A percentile compares a stretch with the other conserved stretches of the same genome.
Conservation (phyloP, 2,797 vertebrate genomes). For the Periophthalmus magnuspinnatus region DNA sequence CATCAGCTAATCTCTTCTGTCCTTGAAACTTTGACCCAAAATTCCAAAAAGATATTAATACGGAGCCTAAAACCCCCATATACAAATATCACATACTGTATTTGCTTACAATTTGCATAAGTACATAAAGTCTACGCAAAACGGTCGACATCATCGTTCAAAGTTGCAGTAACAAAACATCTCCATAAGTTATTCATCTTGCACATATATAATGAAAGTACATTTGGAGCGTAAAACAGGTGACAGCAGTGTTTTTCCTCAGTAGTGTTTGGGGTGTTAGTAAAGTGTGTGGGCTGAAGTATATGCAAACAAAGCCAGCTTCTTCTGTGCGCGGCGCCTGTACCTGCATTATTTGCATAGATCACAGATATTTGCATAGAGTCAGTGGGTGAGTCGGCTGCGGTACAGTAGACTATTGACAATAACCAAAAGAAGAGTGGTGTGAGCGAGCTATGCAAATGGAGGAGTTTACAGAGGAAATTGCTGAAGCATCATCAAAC, state of each 20-base stretch:
- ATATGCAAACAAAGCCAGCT: slow-evolving; percentile 59
- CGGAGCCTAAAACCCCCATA: background rate
- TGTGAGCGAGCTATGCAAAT: slow-evolving; percentile 57
- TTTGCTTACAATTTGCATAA: slow-evolving; percentile 1
- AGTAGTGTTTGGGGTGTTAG: slow-evolving; percentile 18
- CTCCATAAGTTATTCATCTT: slow-evolving; percentile 36
- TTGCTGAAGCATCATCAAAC: slow-evolving; percentile 68
- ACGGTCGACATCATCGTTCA: background rate
- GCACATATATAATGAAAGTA: slow-evolving; percentile 24
- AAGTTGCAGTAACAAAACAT: slow-evolving; percentile 26
- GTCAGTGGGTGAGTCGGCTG: slow-evolving; percentile 41
- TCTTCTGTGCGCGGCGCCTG: slow-evolving; percentile 33
- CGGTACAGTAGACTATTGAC: slow-evolving; percentile 62
- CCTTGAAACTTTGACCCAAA: background rate
- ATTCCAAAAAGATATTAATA: background rate
- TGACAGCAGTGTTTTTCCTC: slow-evolving; percentile 45
- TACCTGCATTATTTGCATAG: slow-evolving; percentile 58
- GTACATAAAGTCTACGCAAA: background rate
- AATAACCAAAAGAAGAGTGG: slow-evolving; percentile 56
- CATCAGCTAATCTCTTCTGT: too few species aligned
- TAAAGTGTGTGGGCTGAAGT: slow-evolving; percentile 42
- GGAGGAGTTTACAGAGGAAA: slow-evolving; percentile 65
- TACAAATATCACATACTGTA: background rate
- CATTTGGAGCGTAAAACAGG: slow-evolving; percentile 19
- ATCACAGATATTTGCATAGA: slow-evolving; percentile 58